phyloP scores from a whole-genome alignment of 2,797 vertebrate genomes.

The Aeoliscus strigatus region DNA sequence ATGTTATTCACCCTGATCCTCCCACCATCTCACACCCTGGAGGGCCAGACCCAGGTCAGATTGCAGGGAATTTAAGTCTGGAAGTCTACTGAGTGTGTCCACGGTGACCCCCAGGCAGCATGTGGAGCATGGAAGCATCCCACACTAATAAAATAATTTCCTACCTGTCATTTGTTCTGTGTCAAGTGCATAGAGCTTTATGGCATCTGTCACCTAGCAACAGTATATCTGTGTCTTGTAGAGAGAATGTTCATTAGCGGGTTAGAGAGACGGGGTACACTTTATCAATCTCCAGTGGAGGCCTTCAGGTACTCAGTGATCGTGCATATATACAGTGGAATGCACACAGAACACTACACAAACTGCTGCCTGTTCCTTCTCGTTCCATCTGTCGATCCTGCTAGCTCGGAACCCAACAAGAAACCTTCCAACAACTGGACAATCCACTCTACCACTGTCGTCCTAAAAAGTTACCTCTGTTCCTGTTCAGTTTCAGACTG shows the following conservation, averaged over 20 bases:
- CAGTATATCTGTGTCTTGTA: constrained; percentile 20
- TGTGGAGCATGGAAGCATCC: constrained; percentile 22
- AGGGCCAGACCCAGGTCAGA: constrained; percentile 28
- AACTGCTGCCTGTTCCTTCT: no score
- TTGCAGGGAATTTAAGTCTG: constrained; percentile 22
- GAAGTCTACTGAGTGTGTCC: constrained; percentile 36
- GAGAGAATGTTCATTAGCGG: constrained; percentile 13
- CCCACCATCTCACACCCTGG: constrained; percentile 25
- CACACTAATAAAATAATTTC: constrained; percentile 45
- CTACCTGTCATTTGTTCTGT: constrained; percentile 48
- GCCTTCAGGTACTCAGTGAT: no score
- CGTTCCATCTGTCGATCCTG: no score
- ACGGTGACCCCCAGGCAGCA: constrained; percentile 45
- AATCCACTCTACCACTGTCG: no score
- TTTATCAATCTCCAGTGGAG: no score
- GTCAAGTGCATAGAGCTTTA: constrained; percentile 36
- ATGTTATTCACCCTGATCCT: constrained; percentile 15
- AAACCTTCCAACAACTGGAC: no score
- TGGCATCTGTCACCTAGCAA: constrained; percentile 14
- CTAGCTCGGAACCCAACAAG: no score
- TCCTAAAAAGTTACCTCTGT: no score
- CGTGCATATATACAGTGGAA: no score
- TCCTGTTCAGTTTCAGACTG: no score
- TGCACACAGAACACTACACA: no score
- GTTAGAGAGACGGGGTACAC: no score